Evolutionary conservation across 2,888 invertebrate species (phyloP), one percentile per base, ranked within the genome.

Genomic region (Scaptomyza reducta): DNA sequence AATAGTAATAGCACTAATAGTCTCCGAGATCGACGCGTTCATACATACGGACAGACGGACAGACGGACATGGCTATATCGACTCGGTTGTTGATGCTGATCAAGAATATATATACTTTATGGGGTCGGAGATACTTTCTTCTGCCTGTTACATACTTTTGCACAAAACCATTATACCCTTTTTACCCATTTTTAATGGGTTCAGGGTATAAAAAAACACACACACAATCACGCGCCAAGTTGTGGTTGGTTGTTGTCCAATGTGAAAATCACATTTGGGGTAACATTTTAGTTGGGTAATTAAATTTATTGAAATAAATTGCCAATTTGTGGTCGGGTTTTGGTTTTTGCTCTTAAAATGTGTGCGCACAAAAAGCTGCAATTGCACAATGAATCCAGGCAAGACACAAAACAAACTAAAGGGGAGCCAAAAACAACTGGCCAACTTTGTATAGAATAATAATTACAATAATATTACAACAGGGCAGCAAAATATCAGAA

Each of bases 291-390:
- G 74, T 55, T 56, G 59, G 53, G 56, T 83, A 83, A 82, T 86
- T 83, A 70, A 72, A 86, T 80, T 79, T 77, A 86, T 82, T 79
- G 71, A 82, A 82, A 86, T 86, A 82, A 86, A 82, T 83, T 79
- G 87, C 64, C 81, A 72, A 64, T 84, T 81, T 58, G 62, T 60
- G 59, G 77, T 60, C 69, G 38, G 61, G 40, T 35, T 55, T 42
- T 27, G 61, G 62, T 27, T 57, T 58, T 58, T 59, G 60, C 46
- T 56, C 51, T 64, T 66, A 73, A 80, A 83, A 69, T 63, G 65
- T 60, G 35, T 10, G 59, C n/a, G 42, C 40, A 53, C 38, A 54
- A 57, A 69, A 53, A 38, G 45, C 38, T 49, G 33, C 14, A 41
- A 40, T 25, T 25, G 49, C 40, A 55, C 62, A 76, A 56, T 62